A percentile compares a stretch with the other conserved stretches of the same genome.
Evolutionary conservation across 2,113 vertebrate species (phyloP).

Genomic region (Apeltes quadracus): DNA sequence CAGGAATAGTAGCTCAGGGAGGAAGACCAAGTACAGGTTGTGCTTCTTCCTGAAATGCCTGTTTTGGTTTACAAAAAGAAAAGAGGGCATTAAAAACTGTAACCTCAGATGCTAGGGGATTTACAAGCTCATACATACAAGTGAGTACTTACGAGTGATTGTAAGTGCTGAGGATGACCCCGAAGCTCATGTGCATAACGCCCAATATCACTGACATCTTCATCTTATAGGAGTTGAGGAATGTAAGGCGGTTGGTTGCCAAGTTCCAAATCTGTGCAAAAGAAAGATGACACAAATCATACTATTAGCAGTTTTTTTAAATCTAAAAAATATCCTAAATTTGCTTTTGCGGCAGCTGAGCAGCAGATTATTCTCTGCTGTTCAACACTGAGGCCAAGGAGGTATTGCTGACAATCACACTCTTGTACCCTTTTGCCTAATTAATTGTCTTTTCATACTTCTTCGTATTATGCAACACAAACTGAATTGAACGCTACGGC

Average conservation of each 20-base stretch:
- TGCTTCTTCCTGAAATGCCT: constrained; percentile 91
- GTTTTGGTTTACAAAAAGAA: constrained; percentile 26
- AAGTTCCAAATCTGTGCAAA: constrained; percentile 91
- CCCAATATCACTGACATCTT: constrained; percentile 99
- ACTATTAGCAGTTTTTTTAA: neutral
- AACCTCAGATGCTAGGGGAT: neutral
- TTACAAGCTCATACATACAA: constrained; percentile 4
- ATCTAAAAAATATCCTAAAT: too few species aligned
- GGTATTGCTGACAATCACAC: neutral
- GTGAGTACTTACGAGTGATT: constrained; percentile 91
- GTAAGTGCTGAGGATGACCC: constrained; percentile 88
- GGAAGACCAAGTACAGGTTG: constrained; percentile 89
- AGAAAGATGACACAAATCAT: constrained; percentile 15
- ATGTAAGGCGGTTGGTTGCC: constrained; percentile 92
- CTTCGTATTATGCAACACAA: too few species aligned
- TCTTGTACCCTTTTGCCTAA: neutral
- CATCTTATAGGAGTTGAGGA: constrained; percentile 99
- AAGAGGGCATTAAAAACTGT: neutral
- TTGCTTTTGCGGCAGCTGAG: neutral
- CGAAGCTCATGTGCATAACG: constrained; percentile 93
- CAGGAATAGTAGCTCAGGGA: constrained; percentile 95
- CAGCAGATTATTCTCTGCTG: neutral
- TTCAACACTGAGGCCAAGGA: neutral
- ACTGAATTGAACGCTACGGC: too few species aligned
- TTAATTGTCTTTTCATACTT: too few species aligned